Evolutionary conservation across 2,888 invertebrate genomes (phyloP).

Genomic region (Blastobasis lacticolella): DNA sequence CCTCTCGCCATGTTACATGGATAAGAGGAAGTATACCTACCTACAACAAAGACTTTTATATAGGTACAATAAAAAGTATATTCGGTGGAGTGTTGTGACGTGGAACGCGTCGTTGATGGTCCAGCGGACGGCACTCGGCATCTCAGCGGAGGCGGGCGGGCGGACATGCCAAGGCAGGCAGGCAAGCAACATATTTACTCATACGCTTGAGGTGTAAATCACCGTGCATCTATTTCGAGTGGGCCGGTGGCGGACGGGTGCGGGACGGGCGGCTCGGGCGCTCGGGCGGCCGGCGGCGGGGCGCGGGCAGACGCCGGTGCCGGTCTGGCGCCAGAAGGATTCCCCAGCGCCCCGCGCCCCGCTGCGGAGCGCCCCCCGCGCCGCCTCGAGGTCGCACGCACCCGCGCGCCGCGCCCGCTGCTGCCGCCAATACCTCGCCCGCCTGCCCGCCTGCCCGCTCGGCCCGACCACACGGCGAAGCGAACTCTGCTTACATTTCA

Average conservation of each 20-base stretch:
- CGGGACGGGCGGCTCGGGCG: slow-evolving; percentile 48
- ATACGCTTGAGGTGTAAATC: slow-evolving; percentile 72
- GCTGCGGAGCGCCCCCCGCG: slow-evolving; percentile 26
- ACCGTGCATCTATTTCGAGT: slow-evolving; percentile 64
- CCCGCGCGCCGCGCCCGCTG: slow-evolving; percentile 14
- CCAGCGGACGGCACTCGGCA: no score
- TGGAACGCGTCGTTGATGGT: no score
- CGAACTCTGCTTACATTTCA: no score
- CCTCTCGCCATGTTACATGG: no score
- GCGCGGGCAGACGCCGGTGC: slow-evolving; percentile 65
- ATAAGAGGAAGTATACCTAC: no score
- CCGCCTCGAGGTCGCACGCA: slow-evolving; percentile 32
- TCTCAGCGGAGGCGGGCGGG: no score
- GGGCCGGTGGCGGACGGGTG: slow-evolving; percentile 40
- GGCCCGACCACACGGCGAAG: no score
- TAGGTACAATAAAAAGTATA: no score
- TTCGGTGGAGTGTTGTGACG: no score
- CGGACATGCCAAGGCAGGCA: slow-evolving; percentile 71
- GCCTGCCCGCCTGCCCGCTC: not conserved
- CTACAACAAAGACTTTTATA: no score
- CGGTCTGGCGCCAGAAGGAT: slow-evolving; percentile 76
- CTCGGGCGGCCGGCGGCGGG: slow-evolving; percentile 34
- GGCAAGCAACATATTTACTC: slow-evolving; percentile 67
- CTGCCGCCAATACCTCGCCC: not conserved
- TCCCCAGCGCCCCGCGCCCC: slow-evolving; percentile 67